Evolutionary conservation across 2,888 invertebrate genomes (phyloP).

Genomic region (Tipula confusa): DNA sequence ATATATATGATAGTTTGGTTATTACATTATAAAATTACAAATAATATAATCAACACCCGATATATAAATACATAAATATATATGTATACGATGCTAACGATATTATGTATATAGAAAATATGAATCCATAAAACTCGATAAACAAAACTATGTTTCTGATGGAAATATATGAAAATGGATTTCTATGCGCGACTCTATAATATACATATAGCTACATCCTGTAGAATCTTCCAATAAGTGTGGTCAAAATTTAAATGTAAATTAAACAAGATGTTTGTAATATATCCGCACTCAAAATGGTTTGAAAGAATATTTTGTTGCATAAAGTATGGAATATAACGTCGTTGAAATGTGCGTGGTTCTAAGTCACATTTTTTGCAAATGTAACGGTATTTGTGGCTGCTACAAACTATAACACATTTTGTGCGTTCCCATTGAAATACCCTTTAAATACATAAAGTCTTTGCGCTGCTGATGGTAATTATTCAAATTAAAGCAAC

Average conservation of each 20-base stretch:
- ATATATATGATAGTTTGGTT: not conserved
- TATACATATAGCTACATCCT: too few relatives aligned
- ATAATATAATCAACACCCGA: conserved; percentile 6
- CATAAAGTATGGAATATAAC: too few relatives aligned
- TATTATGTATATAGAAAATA: not conserved
- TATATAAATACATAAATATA: not conserved
- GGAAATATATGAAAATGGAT: not conserved
- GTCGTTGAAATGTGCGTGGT: not conserved
- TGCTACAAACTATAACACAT: too few relatives aligned
- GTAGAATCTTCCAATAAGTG: too few relatives aligned
- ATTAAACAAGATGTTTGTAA: too few relatives aligned
- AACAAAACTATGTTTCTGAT: not conserved
- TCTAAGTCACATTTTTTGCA: too few relatives aligned
- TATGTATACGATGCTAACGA: not conserved
- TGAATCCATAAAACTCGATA: not conserved
- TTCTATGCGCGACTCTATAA: too few relatives aligned
- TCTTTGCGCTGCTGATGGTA: not conserved
- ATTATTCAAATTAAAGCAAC: not conserved
- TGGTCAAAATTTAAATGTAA: too few relatives aligned
- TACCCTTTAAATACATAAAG: not conserved
- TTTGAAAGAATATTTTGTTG: too few relatives aligned
- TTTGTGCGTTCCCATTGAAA: too few relatives aligned
- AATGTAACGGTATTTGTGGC: too few relatives aligned
- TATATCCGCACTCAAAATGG: too few relatives aligned
- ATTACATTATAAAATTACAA: not conserved